Conservation (phyloP, 2,797 vertebrate genomes). For the Xenentodon cancila region DNA sequence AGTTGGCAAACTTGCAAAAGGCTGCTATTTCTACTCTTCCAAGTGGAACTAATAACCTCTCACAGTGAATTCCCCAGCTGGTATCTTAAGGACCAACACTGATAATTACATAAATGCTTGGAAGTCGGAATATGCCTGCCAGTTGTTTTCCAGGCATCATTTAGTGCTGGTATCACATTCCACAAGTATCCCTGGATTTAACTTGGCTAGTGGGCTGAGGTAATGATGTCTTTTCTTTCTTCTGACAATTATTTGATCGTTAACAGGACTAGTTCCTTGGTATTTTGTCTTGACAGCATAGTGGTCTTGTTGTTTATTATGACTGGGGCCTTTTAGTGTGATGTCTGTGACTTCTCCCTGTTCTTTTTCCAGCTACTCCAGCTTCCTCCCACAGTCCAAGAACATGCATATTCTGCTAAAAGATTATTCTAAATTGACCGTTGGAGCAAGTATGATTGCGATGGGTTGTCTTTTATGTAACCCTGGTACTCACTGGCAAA, state of each 20-base stretch:
- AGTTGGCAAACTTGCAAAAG: slow-evolving; percentile 54
- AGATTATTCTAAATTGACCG: too few species aligned
- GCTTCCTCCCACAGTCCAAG: too few species aligned
- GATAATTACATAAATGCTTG: slow-evolving; percentile 69
- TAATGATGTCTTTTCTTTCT: slow-evolving; percentile 40
- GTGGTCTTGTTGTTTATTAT: too few species aligned
- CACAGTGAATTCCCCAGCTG: slow-evolving; percentile 65
- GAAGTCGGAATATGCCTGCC: slow-evolving; percentile 55
- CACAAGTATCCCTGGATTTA: slow-evolving; percentile 36
- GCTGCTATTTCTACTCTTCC: slow-evolving; percentile 32
- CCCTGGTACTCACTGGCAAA: too few species aligned
- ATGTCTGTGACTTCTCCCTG: too few species aligned
- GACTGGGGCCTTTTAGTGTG: too few species aligned
- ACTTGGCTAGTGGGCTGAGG: slow-evolving; percentile 40
- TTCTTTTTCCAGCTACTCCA: too few species aligned
- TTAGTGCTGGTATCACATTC: slow-evolving; percentile 47
- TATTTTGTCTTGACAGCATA: too few species aligned
- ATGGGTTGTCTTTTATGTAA: too few species aligned
- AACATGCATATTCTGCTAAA: too few species aligned
- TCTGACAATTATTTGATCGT: slow-evolving; percentile 4
- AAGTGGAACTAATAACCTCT: slow-evolving; percentile 70
- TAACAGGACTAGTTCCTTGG: too few species aligned
- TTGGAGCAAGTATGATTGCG: too few species aligned
- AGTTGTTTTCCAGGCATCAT: slow-evolving; percentile 57
- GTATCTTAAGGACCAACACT: slow-evolving; percentile 59